Evolutionary conservation across 2,797 vertebrate genomes (phyloP).

Genomic region (Myioborus miniatus): DNA sequence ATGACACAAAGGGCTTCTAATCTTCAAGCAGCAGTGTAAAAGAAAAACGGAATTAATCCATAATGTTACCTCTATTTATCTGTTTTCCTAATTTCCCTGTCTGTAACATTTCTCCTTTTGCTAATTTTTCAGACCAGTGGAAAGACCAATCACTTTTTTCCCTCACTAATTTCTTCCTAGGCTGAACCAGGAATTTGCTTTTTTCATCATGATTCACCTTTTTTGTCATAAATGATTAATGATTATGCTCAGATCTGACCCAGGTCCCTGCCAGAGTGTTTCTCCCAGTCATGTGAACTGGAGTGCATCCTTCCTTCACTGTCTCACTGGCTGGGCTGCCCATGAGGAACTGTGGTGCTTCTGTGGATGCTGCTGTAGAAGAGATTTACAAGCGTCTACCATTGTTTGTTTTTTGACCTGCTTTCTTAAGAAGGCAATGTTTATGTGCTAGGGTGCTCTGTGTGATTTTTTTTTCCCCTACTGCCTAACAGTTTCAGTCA

Average conservation of each 20-base stretch:
- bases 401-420: neutral
- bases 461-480: neutral
- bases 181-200: neutral
- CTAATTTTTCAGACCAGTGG: neutral
- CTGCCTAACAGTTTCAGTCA: neutral
- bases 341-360: neutral
- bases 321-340: accelerated
- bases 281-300: neutral
- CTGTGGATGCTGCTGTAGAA: neutral
- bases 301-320: neutral
- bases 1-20: neutral
- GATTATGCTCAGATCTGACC: neutral
- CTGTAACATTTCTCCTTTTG: neutral
- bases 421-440: neutral
- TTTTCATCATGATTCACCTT: neutral
- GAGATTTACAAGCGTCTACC: neutral
- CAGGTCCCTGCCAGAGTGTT: neutral
- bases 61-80: neutral
- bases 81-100: neutral
- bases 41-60: neutral
- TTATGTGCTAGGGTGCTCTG: neutral
- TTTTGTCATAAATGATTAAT: neutral
- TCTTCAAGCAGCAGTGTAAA: neutral
- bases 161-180: neutral
- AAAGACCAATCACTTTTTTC: neutral